phyloP scores from a whole-genome alignment of 2,113 vertebrate genomes.

The Phalacrocorax aristotelis region DNA sequence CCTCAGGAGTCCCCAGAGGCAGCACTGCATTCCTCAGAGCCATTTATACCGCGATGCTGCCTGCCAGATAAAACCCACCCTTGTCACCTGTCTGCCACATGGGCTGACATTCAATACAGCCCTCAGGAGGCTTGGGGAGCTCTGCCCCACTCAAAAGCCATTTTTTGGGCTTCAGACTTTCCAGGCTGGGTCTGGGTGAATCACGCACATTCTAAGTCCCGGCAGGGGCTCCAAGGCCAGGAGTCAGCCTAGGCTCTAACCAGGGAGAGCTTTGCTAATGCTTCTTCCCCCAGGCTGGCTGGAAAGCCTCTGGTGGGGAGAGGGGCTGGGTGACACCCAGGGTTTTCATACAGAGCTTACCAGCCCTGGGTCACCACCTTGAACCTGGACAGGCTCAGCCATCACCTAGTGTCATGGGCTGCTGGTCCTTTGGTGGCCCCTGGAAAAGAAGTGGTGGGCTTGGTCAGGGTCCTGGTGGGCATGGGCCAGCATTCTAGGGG shows the following conservation, averaged over 20 bases:
- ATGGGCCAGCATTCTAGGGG: background rate
- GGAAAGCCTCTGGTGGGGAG: background rate
- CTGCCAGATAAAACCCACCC: background rate
- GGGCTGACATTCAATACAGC: constrained; percentile 11
- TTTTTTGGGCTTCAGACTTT: background rate
- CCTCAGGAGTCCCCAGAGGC: background rate
- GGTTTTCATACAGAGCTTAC: background rate
- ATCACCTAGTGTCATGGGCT: background rate
- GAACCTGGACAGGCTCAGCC: background rate
- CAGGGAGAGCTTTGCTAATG: background rate
- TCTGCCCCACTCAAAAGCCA: background rate
- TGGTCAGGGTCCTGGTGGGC: background rate
- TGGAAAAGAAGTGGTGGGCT: background rate
- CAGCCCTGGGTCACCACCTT: background rate
- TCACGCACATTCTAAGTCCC: background rate
- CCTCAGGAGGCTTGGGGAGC: background rate
- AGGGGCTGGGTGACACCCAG: background rate
- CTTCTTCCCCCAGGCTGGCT: background rate
- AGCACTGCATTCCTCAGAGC: background rate
- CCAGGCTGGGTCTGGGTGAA: background rate
- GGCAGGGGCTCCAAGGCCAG: background rate
- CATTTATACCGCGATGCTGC: background rate
- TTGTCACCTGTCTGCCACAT: constrained; percentile 46
- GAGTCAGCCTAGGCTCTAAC: background rate
- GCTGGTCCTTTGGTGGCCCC: background rate